phyloP scores from a whole-genome alignment of 2,797 vertebrate species.

The Tinamus major region DNA sequence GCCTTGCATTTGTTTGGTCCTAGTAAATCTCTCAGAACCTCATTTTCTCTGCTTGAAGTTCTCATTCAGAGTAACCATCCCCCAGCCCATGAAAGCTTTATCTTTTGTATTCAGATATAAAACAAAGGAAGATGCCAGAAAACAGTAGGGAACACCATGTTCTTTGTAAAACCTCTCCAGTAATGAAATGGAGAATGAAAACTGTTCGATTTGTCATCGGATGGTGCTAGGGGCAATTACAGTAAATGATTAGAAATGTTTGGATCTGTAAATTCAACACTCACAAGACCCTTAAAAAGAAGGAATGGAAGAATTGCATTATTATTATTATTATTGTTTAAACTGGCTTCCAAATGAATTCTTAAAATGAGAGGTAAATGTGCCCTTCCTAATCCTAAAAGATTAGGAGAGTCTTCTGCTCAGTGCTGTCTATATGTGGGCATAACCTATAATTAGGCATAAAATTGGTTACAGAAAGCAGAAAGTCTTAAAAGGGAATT shows the following conservation, averaged over 20 bases:
- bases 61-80: not conserved
- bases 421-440: not conserved
- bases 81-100: not conserved
- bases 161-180: not conserved
- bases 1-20: not conserved
- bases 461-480: accelerated
- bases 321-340: not conserved
- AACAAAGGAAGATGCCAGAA: not conserved
- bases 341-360: not conserved
- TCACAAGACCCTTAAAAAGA: not conserved
- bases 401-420: not conserved
- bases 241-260: not conserved
- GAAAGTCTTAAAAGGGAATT: accelerated
- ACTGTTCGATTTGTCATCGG: not conserved
- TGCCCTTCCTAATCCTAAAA: not conserved
- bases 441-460: not conserved
- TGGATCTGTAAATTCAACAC: not conserved
- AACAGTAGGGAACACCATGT: not conserved
- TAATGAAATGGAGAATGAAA: not conserved
- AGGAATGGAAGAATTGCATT: not conserved
- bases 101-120: not conserved
- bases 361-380: not conserved
- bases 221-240: not conserved
- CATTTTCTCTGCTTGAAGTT: not conserved
- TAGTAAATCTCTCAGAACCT: not conserved